Percentiles rank a stretch among this genome's conserved stretches.
phyloP scores from a whole-genome alignment of 2,888 invertebrate species.

The Petrolisthes cinctipes region DNA sequence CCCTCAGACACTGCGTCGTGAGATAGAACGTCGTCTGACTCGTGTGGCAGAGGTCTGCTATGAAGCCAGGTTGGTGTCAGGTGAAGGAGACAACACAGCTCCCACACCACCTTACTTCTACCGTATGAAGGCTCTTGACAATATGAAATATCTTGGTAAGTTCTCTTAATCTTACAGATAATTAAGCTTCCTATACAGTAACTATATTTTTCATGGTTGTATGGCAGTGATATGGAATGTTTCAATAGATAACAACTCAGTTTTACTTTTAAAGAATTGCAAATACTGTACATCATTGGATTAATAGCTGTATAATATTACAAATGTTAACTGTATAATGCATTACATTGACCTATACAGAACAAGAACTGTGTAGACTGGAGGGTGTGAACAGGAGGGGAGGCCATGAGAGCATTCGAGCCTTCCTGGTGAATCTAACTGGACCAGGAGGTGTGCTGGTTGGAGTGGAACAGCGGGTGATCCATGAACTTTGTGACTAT shows the following conservation, averaged over 20 bases:
- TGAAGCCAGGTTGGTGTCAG: constrained; percentile 56
- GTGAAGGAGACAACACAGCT: constrained; percentile 38
- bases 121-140: constrained; percentile 65
- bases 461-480: constrained; percentile 54
- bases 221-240: too few species aligned
- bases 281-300: too few species aligned
- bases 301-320: too few species aligned
- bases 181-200: too few species aligned
- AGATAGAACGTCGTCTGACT: constrained; percentile 64
- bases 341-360: background rate
- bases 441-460: constrained; percentile 47
- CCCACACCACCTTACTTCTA: constrained; percentile 58
- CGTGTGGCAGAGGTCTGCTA: constrained; percentile 60
- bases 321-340: too few species aligned
- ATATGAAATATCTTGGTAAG: constrained; percentile 64
- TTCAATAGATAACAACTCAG: too few species aligned
- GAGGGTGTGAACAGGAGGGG: constrained; percentile 49
- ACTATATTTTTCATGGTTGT: too few species aligned
- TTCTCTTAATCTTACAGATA: background rate
- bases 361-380: constrained; percentile 54
- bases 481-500: constrained; percentile 65
- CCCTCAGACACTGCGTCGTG: constrained; percentile 59
- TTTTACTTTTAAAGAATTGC: too few species aligned
- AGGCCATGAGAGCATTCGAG: constrained; percentile 57
- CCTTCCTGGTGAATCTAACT: constrained; percentile 60